These are phyloP conservation scores for Lepisosteus osseus DNA, from an alignment of 2,113 vertebrate genomes.

Conservation along the genomic window DNA sequence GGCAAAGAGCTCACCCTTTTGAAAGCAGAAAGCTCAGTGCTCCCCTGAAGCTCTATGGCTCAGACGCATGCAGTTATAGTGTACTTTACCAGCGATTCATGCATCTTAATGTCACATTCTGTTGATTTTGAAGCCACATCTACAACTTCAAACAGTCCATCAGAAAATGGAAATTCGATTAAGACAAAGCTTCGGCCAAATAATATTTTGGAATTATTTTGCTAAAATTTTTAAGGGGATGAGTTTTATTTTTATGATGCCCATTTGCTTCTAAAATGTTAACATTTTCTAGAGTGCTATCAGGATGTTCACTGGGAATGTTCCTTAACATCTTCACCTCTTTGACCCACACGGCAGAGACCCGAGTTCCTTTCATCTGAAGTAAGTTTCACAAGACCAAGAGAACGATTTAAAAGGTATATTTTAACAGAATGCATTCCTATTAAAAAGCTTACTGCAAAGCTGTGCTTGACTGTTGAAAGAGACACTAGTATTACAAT, in stretches of 20 bases:
- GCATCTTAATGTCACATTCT: neutral
- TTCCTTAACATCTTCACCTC: neutral
- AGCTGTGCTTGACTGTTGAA: no score
- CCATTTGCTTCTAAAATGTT: neutral
- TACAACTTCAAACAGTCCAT: neutral
- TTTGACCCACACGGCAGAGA: neutral
- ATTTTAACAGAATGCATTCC: no score
- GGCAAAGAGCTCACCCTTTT: neutral
- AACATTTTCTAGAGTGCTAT: neutral
- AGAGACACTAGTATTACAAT: no score
- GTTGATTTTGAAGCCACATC: neutral
- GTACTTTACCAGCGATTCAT: neutral
- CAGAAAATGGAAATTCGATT: neutral
- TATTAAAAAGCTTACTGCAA: no score
- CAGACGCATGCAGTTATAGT: neutral
- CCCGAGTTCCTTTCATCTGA: neutral
- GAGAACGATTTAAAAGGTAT: no score
- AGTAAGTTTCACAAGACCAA: neutral
- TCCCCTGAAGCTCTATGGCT: neutral
- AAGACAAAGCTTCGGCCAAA: neutral
- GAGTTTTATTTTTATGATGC: no score
- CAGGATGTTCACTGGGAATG: neutral
- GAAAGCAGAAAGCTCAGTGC: neutral
- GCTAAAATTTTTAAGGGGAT: neutral
- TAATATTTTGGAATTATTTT: neutral